These are phyloP conservation scores for Tapirus terrestris DNA, from an alignment of 2,113 vertebrate species.

Conservation along the genomic window DNA sequence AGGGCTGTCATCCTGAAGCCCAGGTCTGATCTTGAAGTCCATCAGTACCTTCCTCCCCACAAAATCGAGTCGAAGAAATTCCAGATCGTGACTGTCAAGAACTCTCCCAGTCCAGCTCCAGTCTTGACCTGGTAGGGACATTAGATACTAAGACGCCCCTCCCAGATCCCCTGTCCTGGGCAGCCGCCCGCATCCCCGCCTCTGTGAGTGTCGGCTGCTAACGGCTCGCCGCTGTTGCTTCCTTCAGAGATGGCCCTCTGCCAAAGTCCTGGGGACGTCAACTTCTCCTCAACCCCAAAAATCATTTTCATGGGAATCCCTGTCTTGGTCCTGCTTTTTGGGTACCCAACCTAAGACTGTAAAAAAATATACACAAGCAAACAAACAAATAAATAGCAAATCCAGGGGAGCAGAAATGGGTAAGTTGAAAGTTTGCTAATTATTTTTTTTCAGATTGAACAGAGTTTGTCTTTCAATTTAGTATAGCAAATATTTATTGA, in stretches of 20 bases:
- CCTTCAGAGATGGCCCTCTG: not conserved
- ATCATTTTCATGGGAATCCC: not conserved
- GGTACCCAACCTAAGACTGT: not conserved
- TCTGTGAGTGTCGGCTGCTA: no score
- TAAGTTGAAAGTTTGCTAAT: not conserved
- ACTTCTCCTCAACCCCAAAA: not conserved
- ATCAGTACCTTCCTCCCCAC: no score
- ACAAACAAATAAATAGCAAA: not conserved
- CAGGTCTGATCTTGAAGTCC: not conserved
- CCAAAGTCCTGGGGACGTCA: fast-evolving
- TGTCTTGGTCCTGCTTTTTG: not conserved
- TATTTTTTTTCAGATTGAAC: not conserved
- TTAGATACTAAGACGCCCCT: not conserved
- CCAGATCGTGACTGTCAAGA: not conserved
- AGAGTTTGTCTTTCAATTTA: not conserved
- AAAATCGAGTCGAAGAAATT: not conserved
- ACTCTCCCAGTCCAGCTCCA: not conserved
- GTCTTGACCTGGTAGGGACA: not conserved
- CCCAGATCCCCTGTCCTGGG: not conserved
- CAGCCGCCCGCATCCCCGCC: not conserved
- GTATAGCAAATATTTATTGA: not conserved
- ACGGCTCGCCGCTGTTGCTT: not conserved
- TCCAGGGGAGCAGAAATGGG: not conserved
- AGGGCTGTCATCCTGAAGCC: not conserved
- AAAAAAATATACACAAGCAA: not conserved